Conservation (phyloP, 2,888 invertebrate species). For the Smittia aterrima region DNA sequence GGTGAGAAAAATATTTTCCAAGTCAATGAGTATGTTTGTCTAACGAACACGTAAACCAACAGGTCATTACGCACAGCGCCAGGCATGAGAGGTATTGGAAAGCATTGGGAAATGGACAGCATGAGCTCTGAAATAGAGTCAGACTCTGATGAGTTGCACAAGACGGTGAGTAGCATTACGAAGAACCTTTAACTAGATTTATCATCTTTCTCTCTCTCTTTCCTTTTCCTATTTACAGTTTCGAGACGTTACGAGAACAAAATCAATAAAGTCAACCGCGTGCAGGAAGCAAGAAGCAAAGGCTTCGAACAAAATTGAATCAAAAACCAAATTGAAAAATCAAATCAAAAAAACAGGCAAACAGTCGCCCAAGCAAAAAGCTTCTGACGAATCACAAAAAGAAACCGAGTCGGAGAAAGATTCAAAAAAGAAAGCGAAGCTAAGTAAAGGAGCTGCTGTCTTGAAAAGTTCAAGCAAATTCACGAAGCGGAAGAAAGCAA, state of each 20-base stretch:
- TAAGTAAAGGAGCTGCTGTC: slow-evolving; percentile 46
- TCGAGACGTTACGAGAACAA: slow-evolving; percentile 42
- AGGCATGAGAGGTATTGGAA: slow-evolving; percentile 72
- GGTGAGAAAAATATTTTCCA: background rate
- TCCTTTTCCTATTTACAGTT: slow-evolving; percentile 23
- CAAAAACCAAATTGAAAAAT: slow-evolving; percentile 30
- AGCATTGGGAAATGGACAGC: slow-evolving; percentile 81
- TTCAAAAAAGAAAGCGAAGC: slow-evolving; percentile 46
- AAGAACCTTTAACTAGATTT: too few species aligned
- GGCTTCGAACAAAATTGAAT: background rate
- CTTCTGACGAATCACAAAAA: slow-evolving; percentile 43
- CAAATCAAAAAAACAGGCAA: slow-evolving; percentile 19
- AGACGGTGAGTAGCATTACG: slow-evolving; percentile 42
- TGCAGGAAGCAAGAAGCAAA: background rate
- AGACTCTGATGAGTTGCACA: slow-evolving; percentile 42
- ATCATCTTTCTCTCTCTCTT: background rate
- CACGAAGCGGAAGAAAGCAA: slow-evolving; percentile 48
- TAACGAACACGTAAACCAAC: slow-evolving; percentile 47
- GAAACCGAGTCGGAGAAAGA: slow-evolving; percentile 49
- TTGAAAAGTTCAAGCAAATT: slow-evolving; percentile 49
- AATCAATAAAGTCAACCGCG: slow-evolving; percentile 42
- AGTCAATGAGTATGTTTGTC: background rate
- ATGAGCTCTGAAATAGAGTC: slow-evolving; percentile 42
- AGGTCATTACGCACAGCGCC: slow-evolving; percentile 69
- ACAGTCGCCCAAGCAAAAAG: background rate